Evolutionary conservation across 2,113 vertebrate species (phyloP), one percentile per base, ranked within the genome.

Genomic region (Hippotragus niger): DNA sequence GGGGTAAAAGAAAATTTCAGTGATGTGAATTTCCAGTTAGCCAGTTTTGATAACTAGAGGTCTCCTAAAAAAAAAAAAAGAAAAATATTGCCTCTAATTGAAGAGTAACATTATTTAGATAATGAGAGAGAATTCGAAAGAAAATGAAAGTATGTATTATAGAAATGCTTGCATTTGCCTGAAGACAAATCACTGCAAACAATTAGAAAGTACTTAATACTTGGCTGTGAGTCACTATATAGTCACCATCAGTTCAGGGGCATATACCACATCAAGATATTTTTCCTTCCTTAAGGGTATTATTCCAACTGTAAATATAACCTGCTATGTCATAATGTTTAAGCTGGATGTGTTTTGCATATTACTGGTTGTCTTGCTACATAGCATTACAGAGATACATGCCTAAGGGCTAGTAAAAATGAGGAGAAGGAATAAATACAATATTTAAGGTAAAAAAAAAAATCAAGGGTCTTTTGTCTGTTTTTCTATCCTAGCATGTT

Each of bases 101-200:
- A 94, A 90, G 94, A 95, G 82, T 97, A 85, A 87, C 95, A 17
- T 45, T 83, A 31, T 96, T 94, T 93, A 97, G 83, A 86, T 97
- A 55, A 90, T 97, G 96, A 98, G 81, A 52, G 80, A 97, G 57
- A 97, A 97, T 64, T 84, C 33, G 71, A 16, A 98, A 94, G 76
- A 95, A 98, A 95, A 88, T 88, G 95, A 78, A 86, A 87, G 50
- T 50, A 57, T 60, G 43, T 97, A 67, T 96, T 53, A 97, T 94
- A 89, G 67, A 82, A 96, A 97, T 93, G 90, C 74, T 93, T 97
- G 81, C 84, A 57, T 92, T 98, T 98, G 64, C 91, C 80, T 96
- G 86, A 74, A 98, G 96, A 96, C 1, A 93, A 95, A 78, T 97
- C 96, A 93, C 90, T 97, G n/a, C 86, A 93, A 98, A 58, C 21